Base-by-base conservation (phyloP, 1,140 invertebrate genomes). In the Neodiprion fabricii region DNA sequence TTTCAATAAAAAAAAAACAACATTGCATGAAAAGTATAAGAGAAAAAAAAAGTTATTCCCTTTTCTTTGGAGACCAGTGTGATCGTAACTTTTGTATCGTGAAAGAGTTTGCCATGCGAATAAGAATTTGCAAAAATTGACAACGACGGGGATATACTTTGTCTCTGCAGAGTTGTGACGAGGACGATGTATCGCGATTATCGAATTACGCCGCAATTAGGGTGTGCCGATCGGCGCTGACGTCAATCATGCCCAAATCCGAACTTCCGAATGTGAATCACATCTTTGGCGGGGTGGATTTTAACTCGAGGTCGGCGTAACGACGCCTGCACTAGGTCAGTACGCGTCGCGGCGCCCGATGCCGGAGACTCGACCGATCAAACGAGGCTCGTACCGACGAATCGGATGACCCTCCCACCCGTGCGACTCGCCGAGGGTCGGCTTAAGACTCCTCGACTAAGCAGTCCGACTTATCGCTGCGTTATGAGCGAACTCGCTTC, bases 381-480 rank as follows among this genome's bases (percentile, higher is more conserved):
- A 61, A 17, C 53, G 53, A 61, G 53, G n/a, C 9, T 17, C 28
- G 28, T 40, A 17, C 53, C 53, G n/a, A 8, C 53, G 53, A 61
- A 61, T 61, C 53, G 53, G 53, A 61, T 61, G 53, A 61, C 53
- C 53, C 53, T 61, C 53, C 53, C 53, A 61, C 53, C 53, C 53
- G 53, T 12, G 9, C 53, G 53, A 12, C 53, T 61, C n/a, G n/a
- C 11, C 53, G 28, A 61, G 53, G 53, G 53, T 61, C 53, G 53
- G 11, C 53, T 61, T 17, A 61, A 61, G 53, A 5, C 53, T 61
- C 53, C 11, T 61, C 53, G 53, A 61, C 53, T 61, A 61, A 61
- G n/a, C 53, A 61, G 53, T 61, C n/a, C 53, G 9, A 61, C 53
- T 61, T 61, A 61, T 61, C 53, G 53, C 53, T 8, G 53, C 53